Conservation (phyloP, 2,113 vertebrate genomes). For the Meles meles region DNA sequence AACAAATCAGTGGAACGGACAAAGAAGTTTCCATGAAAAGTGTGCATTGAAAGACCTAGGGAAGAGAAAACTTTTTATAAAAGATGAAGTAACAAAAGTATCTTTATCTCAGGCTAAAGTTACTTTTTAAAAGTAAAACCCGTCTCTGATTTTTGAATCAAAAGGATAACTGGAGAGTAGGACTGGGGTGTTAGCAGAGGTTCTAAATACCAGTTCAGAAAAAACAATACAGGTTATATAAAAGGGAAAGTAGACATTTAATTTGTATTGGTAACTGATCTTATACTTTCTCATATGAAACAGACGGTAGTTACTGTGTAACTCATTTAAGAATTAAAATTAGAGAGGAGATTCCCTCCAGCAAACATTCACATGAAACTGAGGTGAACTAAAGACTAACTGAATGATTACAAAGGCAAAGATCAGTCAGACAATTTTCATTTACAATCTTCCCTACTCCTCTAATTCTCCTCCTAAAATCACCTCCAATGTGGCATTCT, state of each 20-base stretch:
- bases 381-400: not conserved
- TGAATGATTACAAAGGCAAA: not conserved
- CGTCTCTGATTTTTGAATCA: not conserved
- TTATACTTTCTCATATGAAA: not conserved
- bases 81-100: not conserved
- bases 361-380: not conserved
- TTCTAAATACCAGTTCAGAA: not conserved
- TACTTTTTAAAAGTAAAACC: slow-evolving; percentile 8
- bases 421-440: not conserved
- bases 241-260: not conserved
- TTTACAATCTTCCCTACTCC: not conserved
- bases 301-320: not conserved
- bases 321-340: not conserved
- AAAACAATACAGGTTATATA: not conserved
- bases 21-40: slow-evolving; percentile 99
- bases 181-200: accelerated
- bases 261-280: not conserved
- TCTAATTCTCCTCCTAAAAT: not conserved
- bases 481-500: not conserved
- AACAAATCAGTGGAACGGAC: slow-evolving; percentile 97
- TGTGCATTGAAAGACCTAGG: slow-evolving; percentile 97
- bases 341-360: not conserved
- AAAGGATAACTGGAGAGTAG: not conserved
- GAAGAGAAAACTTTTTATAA: not conserved
- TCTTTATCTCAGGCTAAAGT: not conserved